Base-by-base conservation (phyloP, 2,113 vertebrate species). In the Neopipo cinnamomea region DNA sequence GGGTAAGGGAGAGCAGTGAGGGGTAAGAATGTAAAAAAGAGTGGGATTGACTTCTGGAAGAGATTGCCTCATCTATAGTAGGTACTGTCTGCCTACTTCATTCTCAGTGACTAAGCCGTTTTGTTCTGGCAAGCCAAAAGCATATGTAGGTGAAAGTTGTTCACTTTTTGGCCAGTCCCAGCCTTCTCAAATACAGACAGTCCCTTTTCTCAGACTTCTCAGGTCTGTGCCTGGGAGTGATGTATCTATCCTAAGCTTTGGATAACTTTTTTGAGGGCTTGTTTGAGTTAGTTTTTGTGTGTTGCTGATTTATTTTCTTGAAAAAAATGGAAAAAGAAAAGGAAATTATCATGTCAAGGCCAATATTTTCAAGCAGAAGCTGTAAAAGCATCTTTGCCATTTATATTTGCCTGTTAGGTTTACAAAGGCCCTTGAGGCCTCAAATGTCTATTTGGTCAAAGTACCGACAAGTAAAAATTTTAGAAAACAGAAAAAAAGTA, bases 241-340 rank as follows among this genome's bases (percentile, higher is more conserved):
- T 70, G 1, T 47, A 55, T 39, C 42, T 58, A 23, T 21, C 28
- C 11, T 56, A n/a, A 77, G 44, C 21, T 27, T 77, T 15, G 1
- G 14, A 67, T 81, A 73, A 21, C 27, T 74, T 77, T 28, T 14
- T 19, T 65, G 11, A 83, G 14, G 7, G 12, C 41, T 85, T 76
- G 8, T 63, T 75, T 0, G 2, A 20, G 22, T 7, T 41, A 5
- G 1, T 12, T 68, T 47, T 66, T 31, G 24, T 27, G 9, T 12
- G 41, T 55, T 31, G 3, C 23, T 25, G 50, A 52, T 74, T 58
- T 3, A 8, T 35, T 66, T 35, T 5, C 14, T 61, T 83, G 14
- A 37, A 65, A 76, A 89, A 85, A 9, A 9, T 53, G 20, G 24
- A 22, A 31, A 73, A 85, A 47, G 10, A 22, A 58, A 87, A 71